Conservation (phyloP, 2,797 vertebrate species). For the Dryobates pubescens region DNA sequence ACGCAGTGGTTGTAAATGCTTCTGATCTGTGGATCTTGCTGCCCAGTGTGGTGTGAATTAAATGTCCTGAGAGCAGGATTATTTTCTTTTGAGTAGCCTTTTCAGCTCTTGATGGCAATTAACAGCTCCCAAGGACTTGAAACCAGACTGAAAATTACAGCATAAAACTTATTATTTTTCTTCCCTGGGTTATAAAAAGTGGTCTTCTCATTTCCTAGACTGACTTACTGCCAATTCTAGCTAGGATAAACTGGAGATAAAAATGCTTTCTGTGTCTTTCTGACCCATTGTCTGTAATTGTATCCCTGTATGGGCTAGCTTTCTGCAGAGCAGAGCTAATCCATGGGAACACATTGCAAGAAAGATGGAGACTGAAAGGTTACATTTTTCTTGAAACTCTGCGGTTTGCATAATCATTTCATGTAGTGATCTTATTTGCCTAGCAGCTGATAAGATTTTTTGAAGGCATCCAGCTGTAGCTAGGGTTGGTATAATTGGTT, state of each 20-base stretch:
- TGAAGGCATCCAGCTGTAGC: constrained; percentile 9
- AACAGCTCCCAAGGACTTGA: neutral
- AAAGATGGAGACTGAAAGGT: neutral
- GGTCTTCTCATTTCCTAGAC: neutral
- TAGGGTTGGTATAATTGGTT: neutral
- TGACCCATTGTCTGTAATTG: neutral
- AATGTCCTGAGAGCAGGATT: neutral
- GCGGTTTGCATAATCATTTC: neutral
- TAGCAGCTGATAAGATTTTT: neutral
- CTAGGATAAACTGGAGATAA: neutral
- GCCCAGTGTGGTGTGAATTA: neutral
- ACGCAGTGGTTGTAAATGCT: neutral
- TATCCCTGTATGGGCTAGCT: neutral
- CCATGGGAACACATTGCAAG: neutral
- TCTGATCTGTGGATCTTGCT: neutral
- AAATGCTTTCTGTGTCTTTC: neutral
- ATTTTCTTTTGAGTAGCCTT: neutral
- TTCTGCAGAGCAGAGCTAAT: neutral
- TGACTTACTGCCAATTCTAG: neutral
- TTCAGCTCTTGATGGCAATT: neutral
- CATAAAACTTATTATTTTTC: neutral
- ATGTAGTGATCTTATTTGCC: neutral
- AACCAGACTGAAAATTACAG: neutral
- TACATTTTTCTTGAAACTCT: neutral
- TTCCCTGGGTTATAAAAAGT: neutral